Percentiles rank a stretch among this genome's conserved stretches.
phyloP scores from a whole-genome alignment of 2,888 invertebrate genomes.

The Oscheius sp. region DNA sequence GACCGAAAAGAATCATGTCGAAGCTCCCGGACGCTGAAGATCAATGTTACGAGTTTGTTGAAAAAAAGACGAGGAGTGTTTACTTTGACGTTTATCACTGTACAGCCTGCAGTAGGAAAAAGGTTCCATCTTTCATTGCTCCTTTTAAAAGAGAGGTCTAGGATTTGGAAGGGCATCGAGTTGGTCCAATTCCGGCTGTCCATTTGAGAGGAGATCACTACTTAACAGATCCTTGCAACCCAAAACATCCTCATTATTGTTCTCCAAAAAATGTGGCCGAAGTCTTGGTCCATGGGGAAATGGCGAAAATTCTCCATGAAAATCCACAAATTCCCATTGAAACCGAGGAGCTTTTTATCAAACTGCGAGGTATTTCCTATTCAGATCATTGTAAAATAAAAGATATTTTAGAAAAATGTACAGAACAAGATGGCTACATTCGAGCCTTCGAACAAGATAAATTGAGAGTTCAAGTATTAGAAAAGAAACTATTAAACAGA shows the following conservation, averaged over 20 bases:
- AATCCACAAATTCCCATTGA: not conserved
- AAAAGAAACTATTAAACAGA: not conserved
- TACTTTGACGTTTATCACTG: constrained; percentile 16
- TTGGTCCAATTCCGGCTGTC: not conserved
- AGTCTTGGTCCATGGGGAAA: not conserved
- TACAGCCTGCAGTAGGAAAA: not conserved
- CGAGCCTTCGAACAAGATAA: not conserved
- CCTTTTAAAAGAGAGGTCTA: not conserved
- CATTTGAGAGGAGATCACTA: not conserved
- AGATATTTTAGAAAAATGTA: not conserved
- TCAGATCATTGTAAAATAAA: not conserved
- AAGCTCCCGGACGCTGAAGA: not conserved
- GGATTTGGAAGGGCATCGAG: not conserved
- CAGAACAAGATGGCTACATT: not conserved
- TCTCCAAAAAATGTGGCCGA: not conserved
- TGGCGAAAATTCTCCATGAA: not conserved
- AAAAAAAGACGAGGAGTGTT: not conserved
- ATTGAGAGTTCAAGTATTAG: not conserved
- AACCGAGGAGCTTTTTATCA: not conserved
- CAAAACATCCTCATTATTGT: constrained; percentile 9
- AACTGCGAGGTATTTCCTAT: not conserved
- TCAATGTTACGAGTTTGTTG: constrained; percentile 1
- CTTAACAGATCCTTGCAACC: not conserved
- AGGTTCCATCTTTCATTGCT: not conserved
- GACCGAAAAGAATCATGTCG: not conserved